Evolutionary conservation across 2,113 vertebrate species (phyloP), one percentile per base, ranked within the genome.

Genomic region (Chelonoidis abingdonii): DNA sequence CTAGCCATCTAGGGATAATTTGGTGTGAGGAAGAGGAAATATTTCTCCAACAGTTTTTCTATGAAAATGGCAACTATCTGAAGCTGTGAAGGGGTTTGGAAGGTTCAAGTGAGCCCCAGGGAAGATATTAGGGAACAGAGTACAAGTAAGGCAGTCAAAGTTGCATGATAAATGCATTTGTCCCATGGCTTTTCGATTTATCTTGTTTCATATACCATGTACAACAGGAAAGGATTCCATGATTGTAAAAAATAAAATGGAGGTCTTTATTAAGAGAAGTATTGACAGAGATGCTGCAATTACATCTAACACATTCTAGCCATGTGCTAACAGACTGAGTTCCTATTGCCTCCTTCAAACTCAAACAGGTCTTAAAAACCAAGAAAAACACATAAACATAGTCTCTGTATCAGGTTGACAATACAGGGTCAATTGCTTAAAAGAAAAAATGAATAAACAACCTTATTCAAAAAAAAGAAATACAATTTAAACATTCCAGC

Each of bases 171-270:
- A 88, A 85, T 82, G 86, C 41, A 50, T 94, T 95, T 0, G 0
- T 93, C 94, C 85, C 14, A 16, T 76, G 79, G 88, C 56, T 90
- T 93, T 95, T 69, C 90, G 19, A n/a, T 96, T 91, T 95, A 91
- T 95, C 75, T 95, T 95, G 65, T n/a, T 72, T 72, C 35, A n/a
- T 38, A 3, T 69, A n/a, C 35, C 35, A n/a, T n/a, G 65, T 38
- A 38, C 19, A 38, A 72, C n/a, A 72, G 5, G 65, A 72, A 38
- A 72, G 17, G n/a, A 17, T 21, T 72, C 17, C 31, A 16, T 69
- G 35, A 19, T 17, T 17, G 31, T 35, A 35, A 17, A 65, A 35
- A 22, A 54, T 21, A 53, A 21, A 19, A 49, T 49, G 14, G 35
- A 8, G 65, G 21, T n/a, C 35, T 72, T 65, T 65, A 19, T 65